Evolutionary conservation across 35 echinoderm and acorn worm species (phyloP).

Genomic region (Ophioderma brevispina): DNA sequence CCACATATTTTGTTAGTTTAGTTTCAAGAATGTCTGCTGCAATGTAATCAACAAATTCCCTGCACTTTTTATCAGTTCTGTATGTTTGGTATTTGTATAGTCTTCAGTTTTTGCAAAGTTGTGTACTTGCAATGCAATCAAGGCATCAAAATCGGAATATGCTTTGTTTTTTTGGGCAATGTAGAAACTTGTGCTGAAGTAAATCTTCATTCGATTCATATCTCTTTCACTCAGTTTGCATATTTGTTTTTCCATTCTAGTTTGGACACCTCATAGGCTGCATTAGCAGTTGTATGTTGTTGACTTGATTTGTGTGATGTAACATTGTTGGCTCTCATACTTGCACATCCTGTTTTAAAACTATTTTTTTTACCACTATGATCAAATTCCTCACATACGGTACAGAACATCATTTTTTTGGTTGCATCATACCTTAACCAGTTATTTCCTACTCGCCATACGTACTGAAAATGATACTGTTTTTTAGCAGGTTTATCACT

Average conservation of each 20-base stretch:
- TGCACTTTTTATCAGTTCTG: conserved; percentile 20
- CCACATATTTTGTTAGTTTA: background rate
- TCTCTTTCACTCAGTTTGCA: background rate
- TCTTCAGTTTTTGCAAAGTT: conserved; percentile 8
- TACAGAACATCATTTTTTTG: conserved; percentile 15
- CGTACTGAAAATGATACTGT: background rate
- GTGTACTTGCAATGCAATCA: conserved; percentile 10
- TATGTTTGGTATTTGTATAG: conserved; percentile 5
- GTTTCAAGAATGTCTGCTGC: conserved; percentile 11
- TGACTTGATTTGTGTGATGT: background rate
- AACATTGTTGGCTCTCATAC: background rate
- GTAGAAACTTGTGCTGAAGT: conserved; percentile 7
- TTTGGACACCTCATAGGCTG: conserved; percentile 1
- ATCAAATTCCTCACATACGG: conserved; percentile 10
- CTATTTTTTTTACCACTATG: background rate
- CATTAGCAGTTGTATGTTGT: background rate
- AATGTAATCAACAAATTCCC: background rate
- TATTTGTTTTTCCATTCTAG: background rate
- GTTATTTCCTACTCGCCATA: background rate
- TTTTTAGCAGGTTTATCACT: background rate
- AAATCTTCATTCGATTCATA: background rate
- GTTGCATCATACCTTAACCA: conserved; percentile 4
- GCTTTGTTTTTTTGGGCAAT: conserved; percentile 12
- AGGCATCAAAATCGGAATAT: background rate
- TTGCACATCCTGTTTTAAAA: background rate